These are phyloP conservation scores for Pogonus chalceus DNA, from an alignment of 1,140 invertebrate species.

Conservation along the genomic window DNA sequence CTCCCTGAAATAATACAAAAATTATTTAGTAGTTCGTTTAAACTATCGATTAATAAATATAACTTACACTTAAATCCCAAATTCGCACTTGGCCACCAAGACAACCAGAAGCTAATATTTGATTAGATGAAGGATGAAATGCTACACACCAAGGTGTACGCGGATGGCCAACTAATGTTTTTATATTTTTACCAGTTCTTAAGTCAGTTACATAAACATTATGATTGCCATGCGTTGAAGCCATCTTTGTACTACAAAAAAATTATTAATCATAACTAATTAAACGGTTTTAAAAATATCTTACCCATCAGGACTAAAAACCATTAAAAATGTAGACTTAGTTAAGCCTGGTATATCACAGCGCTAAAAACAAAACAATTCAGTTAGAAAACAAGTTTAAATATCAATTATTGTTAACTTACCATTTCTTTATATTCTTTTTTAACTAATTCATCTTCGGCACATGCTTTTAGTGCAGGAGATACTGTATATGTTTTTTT, in stretches of 20 bases:
- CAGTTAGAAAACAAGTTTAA: conserved; percentile 22
- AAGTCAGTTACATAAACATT: conserved; percentile 83
- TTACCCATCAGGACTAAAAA: conserved; percentile 77
- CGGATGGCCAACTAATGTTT: conserved; percentile 71
- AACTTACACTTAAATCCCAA: conserved; percentile 81
- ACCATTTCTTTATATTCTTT: conserved; percentile 44
- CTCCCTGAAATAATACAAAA: conserved; percentile 46
- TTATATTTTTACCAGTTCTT: conserved; percentile 66
- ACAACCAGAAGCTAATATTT: conserved; percentile 81
- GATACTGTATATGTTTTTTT: not conserved
- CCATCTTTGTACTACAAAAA: conserved; percentile 60
- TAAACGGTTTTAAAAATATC: conserved; percentile 16
- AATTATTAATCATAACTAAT: not conserved
- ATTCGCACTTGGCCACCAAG: conserved; percentile 82
- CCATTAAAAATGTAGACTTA: conserved; percentile 72
- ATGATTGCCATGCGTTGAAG: conserved; percentile 86
- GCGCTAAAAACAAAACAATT: conserved; percentile 39
- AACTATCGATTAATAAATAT: conserved; percentile 2
- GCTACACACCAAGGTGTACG: conserved; percentile 87
- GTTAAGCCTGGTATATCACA: conserved; percentile 65
- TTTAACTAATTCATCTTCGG: conserved; percentile 42
- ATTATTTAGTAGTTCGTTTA: not conserved
- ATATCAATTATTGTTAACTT: conserved; percentile 33
- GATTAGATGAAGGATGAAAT: conserved; percentile 76
- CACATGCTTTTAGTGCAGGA: conserved; percentile 35